Evolutionary conservation across 1,140 invertebrate species (phyloP), one percentile per base, ranked within the genome.

Genomic region (Brachionus rotundiformis): DNA sequence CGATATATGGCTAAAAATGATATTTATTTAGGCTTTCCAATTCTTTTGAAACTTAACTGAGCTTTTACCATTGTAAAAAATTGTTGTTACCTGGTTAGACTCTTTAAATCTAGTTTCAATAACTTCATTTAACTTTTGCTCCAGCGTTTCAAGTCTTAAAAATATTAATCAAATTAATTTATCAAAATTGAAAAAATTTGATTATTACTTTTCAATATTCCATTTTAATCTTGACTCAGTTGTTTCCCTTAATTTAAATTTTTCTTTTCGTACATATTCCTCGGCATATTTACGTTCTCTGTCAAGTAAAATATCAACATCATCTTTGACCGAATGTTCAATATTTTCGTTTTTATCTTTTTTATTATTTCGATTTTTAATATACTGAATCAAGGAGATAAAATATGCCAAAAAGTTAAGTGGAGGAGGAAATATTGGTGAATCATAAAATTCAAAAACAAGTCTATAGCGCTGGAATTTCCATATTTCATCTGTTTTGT

Each of bases 381-480:
- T 84, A 91, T 93, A 91, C 86, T 95, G 93, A 36, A 93, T 90
- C 61, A 94, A 90, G 89, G 93, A 96, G n/a, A 82, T 41, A 71
- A 82, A 44, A 47, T 82, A 75, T 65, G 65, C 63, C 13, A 75
- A 13, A 19, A 82, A 39, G 39, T 75, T 82, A 19, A 82, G 29
- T 29, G 81, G 81, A 11, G 81, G 81, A 4, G 81, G 81, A n/a
- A 82, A 75, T 39, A 75, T 41, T 29, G 81, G 81, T n/a, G 44
- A 54, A 25, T 75, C 31, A 75, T 75, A 75, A 44, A 36, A 82
- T 36, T 82, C 81, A 25, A 49, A 73, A 29, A 82, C 81, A 23
- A 82, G 63, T 44, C 47, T 41, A 54, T 75, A 75, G 19, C 59
- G 47, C 19, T 75, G 65, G 76, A 82, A 82, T 36, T 73, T 75